Base-by-base conservation (phyloP, 2,797 vertebrate genomes). In the Myotis daubentonii region DNA sequence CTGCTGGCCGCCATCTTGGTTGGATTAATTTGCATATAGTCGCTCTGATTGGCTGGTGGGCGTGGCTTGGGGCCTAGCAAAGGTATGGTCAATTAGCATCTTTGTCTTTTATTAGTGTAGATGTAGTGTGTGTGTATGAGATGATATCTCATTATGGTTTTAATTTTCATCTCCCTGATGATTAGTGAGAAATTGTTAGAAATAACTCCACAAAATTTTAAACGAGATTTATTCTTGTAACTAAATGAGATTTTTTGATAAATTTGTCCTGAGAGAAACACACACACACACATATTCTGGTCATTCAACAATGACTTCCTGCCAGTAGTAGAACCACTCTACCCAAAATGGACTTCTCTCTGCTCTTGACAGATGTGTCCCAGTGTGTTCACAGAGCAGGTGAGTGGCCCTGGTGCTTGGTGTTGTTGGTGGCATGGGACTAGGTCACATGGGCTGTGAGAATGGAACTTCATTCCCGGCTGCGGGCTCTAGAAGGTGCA, bases 141-240 rank as follows among this genome's bases (percentile, higher is more conserved):
- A 38, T 41, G 22, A 13, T 25, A 70, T 38, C 20, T 70, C 66
- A 36, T 70, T 38, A 9, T 38, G 19, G 9, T 44, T 38, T 70
- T 38, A 41, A 71, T 71, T 71, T 71, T 12, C 36, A 41, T 25
- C 13, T 25, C 70, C 36, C 38, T 71, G 70, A 71, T 71, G 38
- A 71, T 71, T 71, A 71, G 68, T 25, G 12, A 41, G 2, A 38
- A 66, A 66, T 87, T 66, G 2, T 83, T 91, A 9, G 76, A 93
- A 94, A 83, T 75, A 84, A 49, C 15, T 38, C 89, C 20, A 75
- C 23, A 62, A 13, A 51, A 38, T 53, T 72, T 60, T 12, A 1
- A 5, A 22, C 38, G 66, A 86, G 49, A 28, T 84, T 41, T 89
- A 70, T 83, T 89, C 36, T 89, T 95, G 28, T 87, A 76, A 92